Percentiles rank a stretch among this genome's conserved stretches.
Conservation (phyloP, 2,888 invertebrate species). For the Zhuqinia jingwanae region DNA sequence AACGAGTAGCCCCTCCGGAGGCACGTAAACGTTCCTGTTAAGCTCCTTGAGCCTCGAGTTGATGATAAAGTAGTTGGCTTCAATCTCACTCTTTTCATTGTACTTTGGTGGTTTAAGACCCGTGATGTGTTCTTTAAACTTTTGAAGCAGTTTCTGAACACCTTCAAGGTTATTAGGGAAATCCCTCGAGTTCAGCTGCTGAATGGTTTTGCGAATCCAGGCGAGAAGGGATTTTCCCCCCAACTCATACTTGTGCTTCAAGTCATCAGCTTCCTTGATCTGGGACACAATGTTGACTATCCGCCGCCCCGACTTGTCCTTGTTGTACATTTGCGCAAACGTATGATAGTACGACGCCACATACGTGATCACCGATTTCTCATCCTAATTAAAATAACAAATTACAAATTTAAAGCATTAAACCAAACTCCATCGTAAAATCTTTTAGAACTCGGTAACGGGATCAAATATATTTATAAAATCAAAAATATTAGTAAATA, state of each 20-base stretch:
- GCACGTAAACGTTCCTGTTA: slow-evolving; percentile 92
- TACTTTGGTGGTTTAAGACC: slow-evolving; percentile 99
- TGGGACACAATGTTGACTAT: slow-evolving; percentile 99
- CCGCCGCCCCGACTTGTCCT: slow-evolving; percentile 97
- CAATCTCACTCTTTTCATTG: slow-evolving; percentile 97
- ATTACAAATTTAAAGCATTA: too few relatives aligned
- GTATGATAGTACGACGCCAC: slow-evolving; percentile 99
- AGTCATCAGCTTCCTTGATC: slow-evolving; percentile 96
- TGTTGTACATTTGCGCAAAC: slow-evolving; percentile 99
- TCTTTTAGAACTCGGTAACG: too few relatives aligned
- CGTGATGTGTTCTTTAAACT: slow-evolving; percentile 97
- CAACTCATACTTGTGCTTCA: slow-evolving; percentile 93
- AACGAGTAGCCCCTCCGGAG: slow-evolving; percentile 93
- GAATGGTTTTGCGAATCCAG: slow-evolving; percentile 95
- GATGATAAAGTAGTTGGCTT: slow-evolving; percentile 97
- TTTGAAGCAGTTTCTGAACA: slow-evolving; percentile 92
- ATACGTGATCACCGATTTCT: slow-evolving; percentile 99
- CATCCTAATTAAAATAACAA: slow-evolving; percentile 84
- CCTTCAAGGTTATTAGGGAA: slow-evolving; percentile 98
- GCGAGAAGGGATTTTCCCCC: slow-evolving; percentile 85
- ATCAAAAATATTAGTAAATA: too few relatives aligned
- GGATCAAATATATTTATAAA: too few relatives aligned
- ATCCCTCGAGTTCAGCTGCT: slow-evolving; percentile 90
- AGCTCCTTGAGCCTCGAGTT: slow-evolving; percentile 98
- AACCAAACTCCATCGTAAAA: too few relatives aligned